Evolutionary conservation across 2,797 vertebrate species (phyloP).

Genomic region (Australoheros facetus): DNA sequence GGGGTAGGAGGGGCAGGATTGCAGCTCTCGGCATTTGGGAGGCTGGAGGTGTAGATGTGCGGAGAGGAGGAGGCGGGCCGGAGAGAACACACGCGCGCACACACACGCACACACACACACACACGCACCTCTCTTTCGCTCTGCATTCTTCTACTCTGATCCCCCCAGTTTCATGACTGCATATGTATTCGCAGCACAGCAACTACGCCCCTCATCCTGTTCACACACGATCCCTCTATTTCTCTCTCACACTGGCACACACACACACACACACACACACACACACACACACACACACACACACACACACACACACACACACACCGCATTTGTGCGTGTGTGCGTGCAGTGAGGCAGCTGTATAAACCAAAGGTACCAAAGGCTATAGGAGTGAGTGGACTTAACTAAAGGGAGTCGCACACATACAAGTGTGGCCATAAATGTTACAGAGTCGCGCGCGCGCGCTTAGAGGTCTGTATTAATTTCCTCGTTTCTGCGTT

Average conservation of each 20-base stretch:
- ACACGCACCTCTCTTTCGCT: neutral
- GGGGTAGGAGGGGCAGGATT: constrained; percentile 5
- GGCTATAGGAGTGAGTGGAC: neutral
- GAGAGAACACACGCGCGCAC: neutral
- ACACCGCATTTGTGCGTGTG: neutral
- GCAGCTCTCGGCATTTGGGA: constrained; percentile 33
- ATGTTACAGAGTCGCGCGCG: neutral
- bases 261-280: neutral
- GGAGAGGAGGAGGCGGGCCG: constrained; percentile 11
- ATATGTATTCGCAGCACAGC: constrained; percentile 63
- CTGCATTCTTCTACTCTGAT: constrained; percentile 60
- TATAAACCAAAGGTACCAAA: constrained; percentile 41
- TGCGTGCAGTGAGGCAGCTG: constrained; percentile 33
- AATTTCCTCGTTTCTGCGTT: no score
- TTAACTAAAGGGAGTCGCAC: constrained; percentile 6
- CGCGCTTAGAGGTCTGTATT: no score
- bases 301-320: neutral
- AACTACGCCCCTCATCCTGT: constrained; percentile 38
- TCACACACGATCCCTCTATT: constrained; percentile 22
- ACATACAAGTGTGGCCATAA: neutral
- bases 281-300: neutral
- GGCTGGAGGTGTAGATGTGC: constrained; percentile 50
- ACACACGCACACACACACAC: neutral
- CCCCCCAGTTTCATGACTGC: constrained; percentile 50
- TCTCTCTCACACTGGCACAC: neutral